A percentile compares a stretch with the other conserved stretches of the same genome.
phyloP scores from a whole-genome alignment of 1,140 invertebrate species.

The Cylas formicarius region DNA sequence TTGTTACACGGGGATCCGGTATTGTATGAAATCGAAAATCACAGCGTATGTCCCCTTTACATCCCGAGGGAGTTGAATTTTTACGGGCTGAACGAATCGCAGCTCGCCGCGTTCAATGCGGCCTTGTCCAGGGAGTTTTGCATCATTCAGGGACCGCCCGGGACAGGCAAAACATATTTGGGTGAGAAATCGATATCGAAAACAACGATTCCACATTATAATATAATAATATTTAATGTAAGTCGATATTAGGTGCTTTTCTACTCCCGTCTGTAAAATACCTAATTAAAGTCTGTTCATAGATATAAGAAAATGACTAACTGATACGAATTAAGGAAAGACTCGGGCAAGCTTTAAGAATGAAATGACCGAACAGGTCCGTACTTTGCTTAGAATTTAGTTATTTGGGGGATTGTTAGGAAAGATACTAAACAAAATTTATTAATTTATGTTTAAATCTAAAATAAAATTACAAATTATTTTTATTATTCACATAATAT shows the following conservation, averaged over 20 bases:
- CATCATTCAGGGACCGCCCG: constrained; percentile 74
- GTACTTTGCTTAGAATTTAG: too few species aligned
- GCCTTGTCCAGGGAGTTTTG: constrained; percentile 57
- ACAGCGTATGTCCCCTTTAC: constrained; percentile 13
- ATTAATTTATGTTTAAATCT: too few species aligned
- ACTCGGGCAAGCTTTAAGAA: too few species aligned
- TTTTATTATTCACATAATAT: too few species aligned
- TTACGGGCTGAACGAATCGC: constrained; percentile 49
- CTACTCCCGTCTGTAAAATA: not conserved
- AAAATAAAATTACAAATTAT: too few species aligned
- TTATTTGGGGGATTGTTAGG: too few species aligned
- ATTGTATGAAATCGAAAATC: constrained; percentile 16
- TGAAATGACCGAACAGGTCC: too few species aligned
- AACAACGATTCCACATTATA: too few species aligned
- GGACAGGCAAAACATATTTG: constrained; percentile 75
- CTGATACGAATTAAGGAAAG: too few species aligned
- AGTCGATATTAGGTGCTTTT: not conserved
- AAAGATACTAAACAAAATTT: too few species aligned
- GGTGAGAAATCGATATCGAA: too few species aligned
- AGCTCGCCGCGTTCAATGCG: constrained; percentile 51
- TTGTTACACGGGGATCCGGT: constrained; percentile 10
- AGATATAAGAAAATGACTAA: too few species aligned
- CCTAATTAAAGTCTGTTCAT: not conserved
- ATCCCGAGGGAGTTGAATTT: constrained; percentile 25
- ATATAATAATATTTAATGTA: constrained; percentile 6